phyloP scores from a whole-genome alignment of 2,888 invertebrate species.

The Colostygia pectinataria region DNA sequence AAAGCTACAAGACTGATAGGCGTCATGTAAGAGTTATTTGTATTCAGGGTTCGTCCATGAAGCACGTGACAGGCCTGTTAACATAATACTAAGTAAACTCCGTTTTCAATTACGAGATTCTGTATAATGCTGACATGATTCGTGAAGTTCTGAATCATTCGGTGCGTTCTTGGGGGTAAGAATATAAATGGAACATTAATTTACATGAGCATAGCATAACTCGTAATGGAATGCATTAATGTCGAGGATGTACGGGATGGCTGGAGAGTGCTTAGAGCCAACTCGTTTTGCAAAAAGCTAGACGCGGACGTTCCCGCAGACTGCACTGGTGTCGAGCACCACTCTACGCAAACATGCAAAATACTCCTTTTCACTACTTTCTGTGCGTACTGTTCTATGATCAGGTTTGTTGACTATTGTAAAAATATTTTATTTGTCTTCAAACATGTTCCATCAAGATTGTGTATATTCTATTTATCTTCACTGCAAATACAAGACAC shows the following conservation, averaged over 20 bases:
- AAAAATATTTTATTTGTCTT: not conserved
- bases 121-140: constrained; percentile 49
- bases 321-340: constrained; percentile 40
- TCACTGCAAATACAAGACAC: no score
- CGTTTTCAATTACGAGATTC: constrained; percentile 69
- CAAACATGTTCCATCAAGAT: not conserved
- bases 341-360: constrained; percentile 43
- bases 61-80: constrained; percentile 65
- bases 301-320: constrained; percentile 48
- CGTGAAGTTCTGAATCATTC: constrained; percentile 45
- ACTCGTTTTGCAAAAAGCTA: constrained; percentile 54
- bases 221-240: constrained; percentile 68
- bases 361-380: constrained; percentile 32
- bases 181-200: constrained; percentile 55
- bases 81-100: constrained; percentile 67
- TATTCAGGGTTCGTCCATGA: constrained; percentile 67
- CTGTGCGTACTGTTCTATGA: constrained; percentile 1
- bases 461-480: no score
- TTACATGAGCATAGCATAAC: constrained; percentile 56
- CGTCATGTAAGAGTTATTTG: constrained; percentile 58
- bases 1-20: constrained; percentile 54
- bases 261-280: constrained; percentile 53
- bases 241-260: constrained; percentile 49
- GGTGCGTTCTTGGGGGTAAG: constrained; percentile 42
- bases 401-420: not conserved